Conservation (phyloP, 2,797 vertebrate genomes). For the Natrix natrix region DNA sequence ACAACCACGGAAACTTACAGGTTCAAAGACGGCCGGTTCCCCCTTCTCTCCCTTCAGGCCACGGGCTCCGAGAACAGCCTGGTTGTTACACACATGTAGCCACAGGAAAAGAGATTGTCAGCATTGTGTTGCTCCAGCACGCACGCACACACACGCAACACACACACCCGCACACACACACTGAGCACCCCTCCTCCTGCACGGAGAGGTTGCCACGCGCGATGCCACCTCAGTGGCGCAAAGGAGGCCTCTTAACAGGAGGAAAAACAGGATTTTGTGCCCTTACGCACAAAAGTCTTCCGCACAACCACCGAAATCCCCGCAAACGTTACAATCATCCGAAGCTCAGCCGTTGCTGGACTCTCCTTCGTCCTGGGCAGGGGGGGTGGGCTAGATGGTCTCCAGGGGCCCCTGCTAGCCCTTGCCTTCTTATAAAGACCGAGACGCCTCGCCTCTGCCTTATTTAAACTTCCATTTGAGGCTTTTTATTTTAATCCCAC, state of each 20-base stretch:
- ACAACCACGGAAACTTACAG: slow-evolving; percentile 75
- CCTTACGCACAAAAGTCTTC: too few species aligned
- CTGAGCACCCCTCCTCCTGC: neutral
- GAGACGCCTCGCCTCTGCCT: neutral
- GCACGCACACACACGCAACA: fast-evolving
- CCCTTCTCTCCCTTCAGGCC: slow-evolving; percentile 90
- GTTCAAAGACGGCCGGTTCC: slow-evolving; percentile 86
- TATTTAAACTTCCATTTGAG: neutral
- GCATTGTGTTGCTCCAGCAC: slow-evolving; percentile 34
- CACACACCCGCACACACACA: too few species aligned
- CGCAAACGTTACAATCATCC: neutral
- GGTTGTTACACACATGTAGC: slow-evolving; percentile 85
- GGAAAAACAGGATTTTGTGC: neutral
- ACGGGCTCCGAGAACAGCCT: slow-evolving; percentile 76
- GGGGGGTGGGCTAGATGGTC: neutral
- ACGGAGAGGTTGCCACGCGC: fast-evolving
- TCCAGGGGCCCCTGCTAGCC: neutral
- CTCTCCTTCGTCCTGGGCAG: neutral
- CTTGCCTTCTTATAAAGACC: neutral
- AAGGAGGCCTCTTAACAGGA: neutral
- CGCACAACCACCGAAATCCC: neutral
- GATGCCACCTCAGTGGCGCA: fast-evolving
- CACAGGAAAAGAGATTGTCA: slow-evolving; percentile 76
- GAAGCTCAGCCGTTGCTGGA: neutral
- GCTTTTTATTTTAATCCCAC: neutral